Conservation (phyloP, 92 coral and sea anemone genomes). For the Plumapathes pennacea region DNA sequence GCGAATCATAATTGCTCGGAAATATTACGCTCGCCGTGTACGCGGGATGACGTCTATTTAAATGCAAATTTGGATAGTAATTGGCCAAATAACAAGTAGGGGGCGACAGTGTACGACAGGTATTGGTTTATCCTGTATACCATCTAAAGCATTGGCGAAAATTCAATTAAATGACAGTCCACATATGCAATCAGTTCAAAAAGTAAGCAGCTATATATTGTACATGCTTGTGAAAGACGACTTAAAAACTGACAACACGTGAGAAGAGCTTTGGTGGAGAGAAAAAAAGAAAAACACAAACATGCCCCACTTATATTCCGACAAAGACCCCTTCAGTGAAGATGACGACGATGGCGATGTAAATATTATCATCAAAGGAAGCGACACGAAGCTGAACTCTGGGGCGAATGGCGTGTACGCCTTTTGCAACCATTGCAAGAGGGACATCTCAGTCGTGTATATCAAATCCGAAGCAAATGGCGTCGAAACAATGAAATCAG, state of each 20-base stretch:
- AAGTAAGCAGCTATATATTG: constrained; percentile 5
- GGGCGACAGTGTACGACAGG: constrained; percentile 1
- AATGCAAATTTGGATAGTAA: constrained; percentile 57
- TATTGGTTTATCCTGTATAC: constrained; percentile 41
- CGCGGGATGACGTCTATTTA: constrained; percentile 60
- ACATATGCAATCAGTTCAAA: constrained; percentile 20
- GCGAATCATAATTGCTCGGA: too few relatives aligned
- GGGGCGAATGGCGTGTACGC: constrained; percentile 65
- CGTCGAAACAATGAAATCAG: constrained; percentile 46
- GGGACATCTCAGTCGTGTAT: constrained; percentile 84
- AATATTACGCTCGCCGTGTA: too few relatives aligned
- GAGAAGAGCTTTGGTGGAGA: neutral
- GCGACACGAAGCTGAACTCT: constrained; percentile 47
- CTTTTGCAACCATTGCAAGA: constrained; percentile 84
- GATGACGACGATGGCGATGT: constrained; percentile 73
- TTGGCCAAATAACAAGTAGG: constrained; percentile 59
- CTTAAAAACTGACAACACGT: neutral
- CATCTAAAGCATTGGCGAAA: constrained; percentile 1
- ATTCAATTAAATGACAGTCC: constrained; percentile 20
- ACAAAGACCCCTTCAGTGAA: constrained; percentile 10
- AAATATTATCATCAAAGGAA: constrained; percentile 68
- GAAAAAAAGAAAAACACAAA: too few relatives aligned
- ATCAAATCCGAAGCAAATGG: constrained; percentile 81
- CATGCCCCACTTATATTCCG: constrained; percentile 43
- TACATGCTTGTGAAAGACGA: constrained; percentile 2